Base-by-base conservation (phyloP, 2,888 invertebrate genomes). In the Polia nebulosa region DNA sequence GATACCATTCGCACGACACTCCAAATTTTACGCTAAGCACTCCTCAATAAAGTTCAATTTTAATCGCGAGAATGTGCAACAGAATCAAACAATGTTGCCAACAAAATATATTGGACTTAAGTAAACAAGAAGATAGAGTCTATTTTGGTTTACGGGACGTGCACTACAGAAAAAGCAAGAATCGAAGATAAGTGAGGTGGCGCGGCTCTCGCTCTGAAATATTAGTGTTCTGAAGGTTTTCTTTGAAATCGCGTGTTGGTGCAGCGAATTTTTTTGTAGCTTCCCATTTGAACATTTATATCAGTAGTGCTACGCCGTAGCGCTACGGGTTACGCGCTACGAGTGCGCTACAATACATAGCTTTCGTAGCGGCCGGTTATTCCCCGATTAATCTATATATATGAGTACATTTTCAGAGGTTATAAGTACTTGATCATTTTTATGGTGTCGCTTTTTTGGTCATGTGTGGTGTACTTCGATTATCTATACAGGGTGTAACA, bases 131-230 rank as follows among this genome's bases (percentile, higher is more conserved):
- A 4, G 5, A 64, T 85, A 87, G 77, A 72, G 70, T 87, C 82
- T 80, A 73, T 73, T 60, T 82, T 85, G 78, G 44, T 60, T 62
- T 67, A 81, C 29, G 27, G 6, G 7, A 52, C 36, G 73, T 59
- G 55, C 20, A 59, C 32, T 69, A 59, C 74, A 78, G 80, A 80
- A 85, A 85, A 88, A 88, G 87, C 78, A 86, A 85, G 89, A 90
- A 90, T 92, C 91, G 91, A 91, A 92, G 92, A 92, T 92, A 93
- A 93, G 91, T 90, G 89, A 91, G 90, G 90, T 90, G 89, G 84
- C 86, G 87, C 84, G 87, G 88, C 86, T 89, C 88, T 87, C 85
- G 84, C 82, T 83, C 87, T 93, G 90, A 93, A 92, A 93, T 93
- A 94, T 94, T 93, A 90, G 91, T 92, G 91, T 91, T 91, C 89